phyloP scores from a whole-genome alignment of 37 sponge, comb jelly and placozoan genomes.

The Spongilla lacustris region DNA sequence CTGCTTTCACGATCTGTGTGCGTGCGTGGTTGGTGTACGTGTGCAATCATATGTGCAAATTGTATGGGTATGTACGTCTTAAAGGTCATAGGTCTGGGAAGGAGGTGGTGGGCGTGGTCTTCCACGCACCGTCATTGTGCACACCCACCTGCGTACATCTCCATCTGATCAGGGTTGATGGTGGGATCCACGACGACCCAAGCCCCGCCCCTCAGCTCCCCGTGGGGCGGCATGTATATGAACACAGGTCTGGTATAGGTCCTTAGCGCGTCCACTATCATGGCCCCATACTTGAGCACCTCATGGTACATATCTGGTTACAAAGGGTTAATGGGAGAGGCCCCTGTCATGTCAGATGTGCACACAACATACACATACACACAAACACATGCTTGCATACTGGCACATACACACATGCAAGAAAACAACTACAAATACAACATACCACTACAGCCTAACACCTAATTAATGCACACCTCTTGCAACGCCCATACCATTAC shows the following conservation, averaged over 20 bases:
- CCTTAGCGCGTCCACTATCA: slow-evolving; percentile 94
- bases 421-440: no score
- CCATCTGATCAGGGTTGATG: slow-evolving; percentile 94
- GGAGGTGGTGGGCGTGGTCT: no score
- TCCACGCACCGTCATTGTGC: no score
- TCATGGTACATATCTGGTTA: slow-evolving; percentile 95
- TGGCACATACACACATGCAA: no score
- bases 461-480: background rate
- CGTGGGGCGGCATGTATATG: slow-evolving; percentile 95
- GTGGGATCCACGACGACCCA: slow-evolving; percentile 99
- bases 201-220: slow-evolving; percentile 98
- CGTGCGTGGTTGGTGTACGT: no score
- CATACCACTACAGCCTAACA: background rate
- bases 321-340: background rate
- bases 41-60: no score
- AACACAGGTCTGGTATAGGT: slow-evolving; percentile 87
- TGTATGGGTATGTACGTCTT: background rate
- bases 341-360: no score
- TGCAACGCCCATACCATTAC: no score
- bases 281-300: slow-evolving; percentile 95
- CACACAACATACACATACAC: no score
- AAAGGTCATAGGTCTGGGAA: no score
- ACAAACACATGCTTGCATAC: no score
- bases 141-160: slow-evolving; percentile 95
- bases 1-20: slow-evolving; percentile 50